Evolutionary conservation across 2,888 invertebrate genomes (phyloP).

Genomic region (Pachliopta kotzebuea): DNA sequence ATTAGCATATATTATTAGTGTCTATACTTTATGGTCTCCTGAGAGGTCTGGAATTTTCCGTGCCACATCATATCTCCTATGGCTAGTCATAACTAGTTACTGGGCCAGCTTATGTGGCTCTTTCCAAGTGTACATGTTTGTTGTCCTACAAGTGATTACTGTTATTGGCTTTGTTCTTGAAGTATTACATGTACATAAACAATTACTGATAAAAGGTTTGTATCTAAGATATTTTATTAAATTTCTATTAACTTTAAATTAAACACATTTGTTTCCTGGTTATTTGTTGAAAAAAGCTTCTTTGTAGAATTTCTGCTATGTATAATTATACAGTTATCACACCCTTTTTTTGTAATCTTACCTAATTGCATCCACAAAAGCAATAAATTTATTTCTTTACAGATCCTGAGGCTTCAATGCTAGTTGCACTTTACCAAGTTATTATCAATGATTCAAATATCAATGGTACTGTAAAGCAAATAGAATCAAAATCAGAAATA

Average conservation of each 20-base stretch:
- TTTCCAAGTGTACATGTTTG: slow-evolving; percentile 88
- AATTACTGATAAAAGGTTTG: slow-evolving; percentile 68
- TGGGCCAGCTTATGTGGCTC: slow-evolving; percentile 87
- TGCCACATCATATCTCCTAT: slow-evolving; percentile 85
- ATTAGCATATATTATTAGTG: slow-evolving; percentile 84
- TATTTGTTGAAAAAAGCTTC: too few relatives aligned
- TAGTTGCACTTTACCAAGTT: slow-evolving; percentile 55
- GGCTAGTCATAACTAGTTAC: slow-evolving; percentile 89
- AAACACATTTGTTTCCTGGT: background rate
- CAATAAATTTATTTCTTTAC: slow-evolving; percentile 32
- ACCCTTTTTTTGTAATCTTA: too few relatives aligned
- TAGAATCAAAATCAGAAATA: slow-evolving; percentile 46
- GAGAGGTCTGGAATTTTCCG: slow-evolving; percentile 84
- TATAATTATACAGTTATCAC: too few relatives aligned
- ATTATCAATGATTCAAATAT: slow-evolving; percentile 47
- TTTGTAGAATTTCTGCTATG: too few relatives aligned
- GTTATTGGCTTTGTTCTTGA: slow-evolving; percentile 83
- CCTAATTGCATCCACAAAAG: too few relatives aligned
- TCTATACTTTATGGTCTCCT: slow-evolving; percentile 88
- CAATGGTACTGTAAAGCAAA: slow-evolving; percentile 34
- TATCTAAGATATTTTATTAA: slow-evolving; percentile 2
- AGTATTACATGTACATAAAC: slow-evolving; percentile 79
- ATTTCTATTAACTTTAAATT: background rate
- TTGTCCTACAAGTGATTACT: slow-evolving; percentile 83
- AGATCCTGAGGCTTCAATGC: slow-evolving; percentile 67